phyloP scores from a whole-genome alignment of 2,888 invertebrate genomes.

The Ellobium chinense region DNA sequence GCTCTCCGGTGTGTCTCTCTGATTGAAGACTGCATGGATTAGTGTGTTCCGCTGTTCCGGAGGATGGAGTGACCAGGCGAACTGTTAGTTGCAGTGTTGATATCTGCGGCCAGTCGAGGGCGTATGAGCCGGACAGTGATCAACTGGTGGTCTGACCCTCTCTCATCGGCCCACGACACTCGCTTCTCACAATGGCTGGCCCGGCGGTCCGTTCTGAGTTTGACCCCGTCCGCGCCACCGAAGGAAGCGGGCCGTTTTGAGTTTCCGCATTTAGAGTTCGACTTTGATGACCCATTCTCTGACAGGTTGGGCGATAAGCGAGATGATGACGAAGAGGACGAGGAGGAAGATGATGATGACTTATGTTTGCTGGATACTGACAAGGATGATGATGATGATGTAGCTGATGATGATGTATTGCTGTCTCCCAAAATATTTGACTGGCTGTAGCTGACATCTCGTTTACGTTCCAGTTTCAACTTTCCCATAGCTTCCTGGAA shows the following conservation, averaged over 20 bases:
- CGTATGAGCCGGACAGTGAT: constrained; percentile 33
- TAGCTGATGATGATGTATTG: not conserved
- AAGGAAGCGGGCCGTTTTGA: constrained; percentile 41
- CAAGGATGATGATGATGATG: not conserved
- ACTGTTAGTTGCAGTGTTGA: not conserved
- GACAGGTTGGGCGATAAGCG: not conserved
- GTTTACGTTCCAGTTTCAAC: constrained; percentile 1
- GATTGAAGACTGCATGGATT: no score
- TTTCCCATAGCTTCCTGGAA: constrained; percentile 17
- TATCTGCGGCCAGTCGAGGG: constrained; percentile 25
- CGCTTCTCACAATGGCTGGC: constrained; percentile 37
- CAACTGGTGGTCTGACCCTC: constrained; percentile 26
- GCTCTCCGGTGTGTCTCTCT: no score
- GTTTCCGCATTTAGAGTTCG: not conserved
- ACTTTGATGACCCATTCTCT: not conserved
- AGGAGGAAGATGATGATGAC: not conserved
- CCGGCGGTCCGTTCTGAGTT: not conserved
- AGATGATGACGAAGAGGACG: not conserved
- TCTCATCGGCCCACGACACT: constrained; percentile 42
- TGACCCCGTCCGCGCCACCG: constrained; percentile 34
- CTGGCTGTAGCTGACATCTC: not conserved
- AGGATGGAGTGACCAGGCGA: constrained; percentile 37
- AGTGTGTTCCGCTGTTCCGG: constrained; percentile 15
- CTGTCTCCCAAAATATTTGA: not conserved
- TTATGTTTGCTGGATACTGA: not conserved